Conservation (phyloP, 2,797 vertebrate genomes). For the Halcyon leucocephala region DNA sequence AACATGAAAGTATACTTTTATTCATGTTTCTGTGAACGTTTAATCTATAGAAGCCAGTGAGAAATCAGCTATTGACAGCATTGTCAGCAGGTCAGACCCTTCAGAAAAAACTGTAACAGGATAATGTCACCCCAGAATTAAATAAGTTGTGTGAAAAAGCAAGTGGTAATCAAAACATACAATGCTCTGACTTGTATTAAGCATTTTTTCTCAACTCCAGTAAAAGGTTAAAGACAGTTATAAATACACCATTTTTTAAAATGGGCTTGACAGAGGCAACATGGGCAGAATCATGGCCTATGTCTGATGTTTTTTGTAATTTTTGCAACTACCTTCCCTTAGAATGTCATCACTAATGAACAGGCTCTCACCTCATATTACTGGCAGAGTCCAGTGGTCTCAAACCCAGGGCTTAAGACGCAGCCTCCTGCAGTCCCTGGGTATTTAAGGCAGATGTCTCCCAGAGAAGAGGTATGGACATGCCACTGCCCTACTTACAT, state of each 20-base stretch:
- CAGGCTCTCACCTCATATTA: neutral
- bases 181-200: neutral
- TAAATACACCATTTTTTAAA: neutral
- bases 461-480: accelerated
- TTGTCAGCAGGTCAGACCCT: neutral
- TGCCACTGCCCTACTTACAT: neutral
- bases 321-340: neutral
- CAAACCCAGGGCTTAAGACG: neutral
- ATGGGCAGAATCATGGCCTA: neutral
- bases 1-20: neutral
- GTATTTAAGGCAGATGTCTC: neutral
- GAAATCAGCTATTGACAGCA: neutral
- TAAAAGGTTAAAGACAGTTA: neutral
- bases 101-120: neutral
- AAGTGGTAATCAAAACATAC: conserved; percentile 1
- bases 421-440: accelerated
- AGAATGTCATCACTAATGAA: neutral
- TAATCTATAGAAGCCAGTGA: neutral
- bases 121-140: neutral
- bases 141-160: neutral
- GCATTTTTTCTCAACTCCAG: neutral
- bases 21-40: neutral
- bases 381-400: neutral
- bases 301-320: neutral
- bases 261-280: neutral